These are phyloP conservation scores for Celastrina argiolus DNA, from an alignment of 2,888 invertebrate species.

Conservation along the genomic window DNA sequence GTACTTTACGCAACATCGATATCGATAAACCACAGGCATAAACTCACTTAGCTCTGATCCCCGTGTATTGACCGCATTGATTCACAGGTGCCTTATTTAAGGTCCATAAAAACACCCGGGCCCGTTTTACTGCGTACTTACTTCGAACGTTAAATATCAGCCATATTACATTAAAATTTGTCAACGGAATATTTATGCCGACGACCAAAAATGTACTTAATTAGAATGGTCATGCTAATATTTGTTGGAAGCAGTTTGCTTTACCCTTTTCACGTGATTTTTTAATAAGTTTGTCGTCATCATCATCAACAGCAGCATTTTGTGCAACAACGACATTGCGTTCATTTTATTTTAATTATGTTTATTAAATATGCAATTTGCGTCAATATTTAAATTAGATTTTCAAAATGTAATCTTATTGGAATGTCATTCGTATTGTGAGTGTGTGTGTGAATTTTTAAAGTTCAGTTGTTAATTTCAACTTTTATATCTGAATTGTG, in stretches of 20 bases:
- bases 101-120: slow-evolving; percentile 44
- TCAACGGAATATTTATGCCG: slow-evolving; percentile 27
- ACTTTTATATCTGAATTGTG: background rate
- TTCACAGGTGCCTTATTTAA: slow-evolving; percentile 50
- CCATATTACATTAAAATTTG: slow-evolving; percentile 31
- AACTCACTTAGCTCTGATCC: slow-evolving; percentile 1
- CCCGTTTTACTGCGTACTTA: slow-evolving; percentile 35
- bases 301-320: background rate
- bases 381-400: background rate
- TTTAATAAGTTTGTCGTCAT: background rate
- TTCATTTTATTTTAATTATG: background rate
- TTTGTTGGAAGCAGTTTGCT: slow-evolving; percentile 3
- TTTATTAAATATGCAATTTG: background rate
- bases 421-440: background rate
- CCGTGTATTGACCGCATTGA: slow-evolving; percentile 43
- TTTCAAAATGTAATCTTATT: background rate
- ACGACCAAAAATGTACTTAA: slow-evolving; percentile 19
- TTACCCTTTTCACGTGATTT: background rate
- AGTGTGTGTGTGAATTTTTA: background rate
- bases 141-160: slow-evolving; percentile 27
- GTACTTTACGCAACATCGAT: background rate
- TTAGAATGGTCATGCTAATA: slow-evolving; percentile 21
- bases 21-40: slow-evolving; percentile 36
- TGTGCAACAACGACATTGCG: too few relatives aligned
- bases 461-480: background rate